Conservation (phyloP, 2,888 invertebrate species). For the Panopea generosa region DNA sequence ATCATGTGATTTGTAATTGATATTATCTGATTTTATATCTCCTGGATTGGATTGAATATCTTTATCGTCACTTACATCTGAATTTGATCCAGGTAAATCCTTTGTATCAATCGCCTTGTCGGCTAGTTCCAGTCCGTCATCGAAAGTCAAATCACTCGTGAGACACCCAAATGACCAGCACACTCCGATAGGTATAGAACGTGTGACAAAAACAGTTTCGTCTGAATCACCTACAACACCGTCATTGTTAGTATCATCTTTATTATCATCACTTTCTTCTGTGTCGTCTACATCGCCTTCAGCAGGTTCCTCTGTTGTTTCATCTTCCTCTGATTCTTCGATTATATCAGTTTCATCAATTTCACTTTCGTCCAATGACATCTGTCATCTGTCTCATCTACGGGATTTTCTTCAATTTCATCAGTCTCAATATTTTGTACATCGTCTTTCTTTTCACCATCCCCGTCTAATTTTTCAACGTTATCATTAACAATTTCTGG, state of each 20-base stretch:
- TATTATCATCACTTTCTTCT: background rate
- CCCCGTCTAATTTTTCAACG: no score
- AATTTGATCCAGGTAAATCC: no score
- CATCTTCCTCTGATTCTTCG: constrained; percentile 23
- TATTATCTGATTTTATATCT: background rate
- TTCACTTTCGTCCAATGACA: constrained; percentile 22
- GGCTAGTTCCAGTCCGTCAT: no score
- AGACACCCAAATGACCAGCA: constrained; percentile 46
- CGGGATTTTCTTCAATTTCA: no score
- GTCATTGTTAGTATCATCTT: background rate
- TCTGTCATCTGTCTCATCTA: no score
- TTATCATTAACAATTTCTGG: no score
- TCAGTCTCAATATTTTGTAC: constrained; percentile 3
- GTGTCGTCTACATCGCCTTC: background rate
- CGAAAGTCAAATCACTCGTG: constrained; percentile 20
- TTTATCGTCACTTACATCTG: no score
- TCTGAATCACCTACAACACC: background rate
- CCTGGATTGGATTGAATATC: no score
- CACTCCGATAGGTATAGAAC: constrained; percentile 34
- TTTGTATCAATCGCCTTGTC: no score
- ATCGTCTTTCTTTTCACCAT: constrained; percentile 10
- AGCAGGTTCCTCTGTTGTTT: background rate
- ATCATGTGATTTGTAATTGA: background rate
- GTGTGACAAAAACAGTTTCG: constrained; percentile 1
- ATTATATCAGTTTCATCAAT: constrained; percentile 48